Evolutionary conservation across 2,888 invertebrate species (phyloP), one percentile per base, ranked within the genome.

Genomic region (Conchocele bisecta): DNA sequence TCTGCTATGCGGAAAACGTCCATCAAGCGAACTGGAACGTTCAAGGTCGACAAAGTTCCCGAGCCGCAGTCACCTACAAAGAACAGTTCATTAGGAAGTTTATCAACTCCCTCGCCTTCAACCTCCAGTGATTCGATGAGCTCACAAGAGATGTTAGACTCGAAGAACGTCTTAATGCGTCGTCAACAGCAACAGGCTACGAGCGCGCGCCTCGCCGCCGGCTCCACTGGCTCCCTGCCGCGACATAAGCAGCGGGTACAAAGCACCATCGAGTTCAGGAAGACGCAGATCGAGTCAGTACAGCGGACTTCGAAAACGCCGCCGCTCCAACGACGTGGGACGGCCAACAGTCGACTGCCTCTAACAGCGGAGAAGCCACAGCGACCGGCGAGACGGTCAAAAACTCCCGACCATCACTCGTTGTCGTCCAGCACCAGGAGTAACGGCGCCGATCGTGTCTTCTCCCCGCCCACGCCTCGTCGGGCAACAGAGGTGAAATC

Each of bases 101-200:
- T 77, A 6, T 74, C 77, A 2, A 77, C 73, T 7, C 44, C 61
- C n/a, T 77, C 77, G 2, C 79, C 82, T 0, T 79, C 81, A 6
- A 78, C 81, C 2, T 83, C 82, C 6, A 83, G 67, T 57, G 83
- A 83, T 35, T 81, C 81, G 1, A 79, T 83, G 68, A 77, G 81
- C 35, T 83, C 83, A 24, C 81, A 81, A 56, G 83, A 83, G 44
- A 68, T 74, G 48, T 59, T 75, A 11, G 74, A 70, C 2, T 35
- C 73, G 15, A 67, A 68, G 6, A 61, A 66, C 3, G 46, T 65
- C 37, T 56, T 61, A 11, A 48, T 58, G 24, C 59, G 57, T 31
- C 51, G 69, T 6, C 61, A 61, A 24, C 69, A 70, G 26, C 75
- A 75, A 33, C 69, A 72, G 53, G 66, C 68, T 37, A 67, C 65